These are phyloP conservation scores for Acronicta aceris DNA, from an alignment of 2,888 invertebrate species.

Conservation along the genomic window DNA sequence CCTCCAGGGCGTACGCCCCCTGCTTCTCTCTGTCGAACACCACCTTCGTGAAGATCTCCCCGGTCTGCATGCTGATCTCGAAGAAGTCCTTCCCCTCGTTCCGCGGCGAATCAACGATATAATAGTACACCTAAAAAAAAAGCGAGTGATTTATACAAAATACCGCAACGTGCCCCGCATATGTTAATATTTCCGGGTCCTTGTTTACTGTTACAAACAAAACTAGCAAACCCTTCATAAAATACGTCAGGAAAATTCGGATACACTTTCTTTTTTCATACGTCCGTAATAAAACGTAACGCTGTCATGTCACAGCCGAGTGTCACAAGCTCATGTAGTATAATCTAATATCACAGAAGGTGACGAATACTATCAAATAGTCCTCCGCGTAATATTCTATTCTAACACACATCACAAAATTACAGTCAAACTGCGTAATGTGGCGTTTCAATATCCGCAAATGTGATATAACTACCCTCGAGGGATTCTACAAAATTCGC, in stretches of 20 bases:
- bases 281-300: conserved; percentile 45
- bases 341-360: conserved; percentile 29
- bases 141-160: conserved; percentile 66
- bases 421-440: conserved; percentile 34
- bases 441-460: conserved; percentile 44
- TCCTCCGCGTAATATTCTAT: neutral
- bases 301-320: conserved; percentile 31
- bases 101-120: conserved; percentile 96
- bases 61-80: conserved; percentile 98
- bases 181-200: conserved; percentile 59
- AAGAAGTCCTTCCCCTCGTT: conserved; percentile 98
- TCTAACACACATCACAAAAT: conserved; percentile 17
- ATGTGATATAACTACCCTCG: conserved; percentile 32
- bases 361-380: conserved; percentile 26
- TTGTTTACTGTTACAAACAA: conserved; percentile 63
- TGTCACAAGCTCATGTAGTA: conserved; percentile 27
- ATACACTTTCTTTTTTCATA: conserved; percentile 37
- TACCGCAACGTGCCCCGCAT: conserved; percentile 61
- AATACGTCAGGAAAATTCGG: conserved; percentile 46
- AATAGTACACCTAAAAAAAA: conserved; percentile 96
- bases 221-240: conserved; percentile 54
- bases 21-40: conserved; percentile 99
- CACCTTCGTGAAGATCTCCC: conserved; percentile 98
- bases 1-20: conserved; percentile 98
- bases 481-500: conserved; percentile 26